Percentiles rank a stretch among this genome's conserved stretches.
phyloP scores from a whole-genome alignment of 2,113 vertebrate species.

The Oncorhynchus gorbuscha region DNA sequence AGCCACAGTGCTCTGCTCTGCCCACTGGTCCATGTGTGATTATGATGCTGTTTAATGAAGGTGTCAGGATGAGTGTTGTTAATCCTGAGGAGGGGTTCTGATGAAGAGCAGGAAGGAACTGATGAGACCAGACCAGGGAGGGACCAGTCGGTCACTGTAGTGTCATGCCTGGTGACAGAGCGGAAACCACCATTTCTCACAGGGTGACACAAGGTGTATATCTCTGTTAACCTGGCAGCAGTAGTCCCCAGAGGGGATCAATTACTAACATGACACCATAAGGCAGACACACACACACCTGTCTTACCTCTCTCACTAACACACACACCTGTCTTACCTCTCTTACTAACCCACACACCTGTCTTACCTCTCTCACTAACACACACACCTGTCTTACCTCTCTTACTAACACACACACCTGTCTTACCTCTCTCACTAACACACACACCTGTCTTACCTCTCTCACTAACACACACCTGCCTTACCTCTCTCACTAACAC shows the following conservation, averaged over 20 bases:
- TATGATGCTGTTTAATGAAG: conserved; percentile 45
- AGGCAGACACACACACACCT: background rate
- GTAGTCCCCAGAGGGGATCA: conserved; percentile 11
- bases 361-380: no score
- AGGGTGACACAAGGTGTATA: conserved; percentile 53
- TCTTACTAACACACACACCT: no score
- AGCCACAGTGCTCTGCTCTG: conserved; percentile 4
- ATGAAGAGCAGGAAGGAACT: background rate
- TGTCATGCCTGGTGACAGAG: background rate
- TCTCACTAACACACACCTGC: no score
- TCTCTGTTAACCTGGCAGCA: conserved; percentile 45
- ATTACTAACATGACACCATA: background rate
- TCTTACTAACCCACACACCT: no score
- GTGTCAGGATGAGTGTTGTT: conserved; percentile 9
- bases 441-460: no score
- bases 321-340: no score
- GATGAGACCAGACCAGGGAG: conserved; percentile 16
- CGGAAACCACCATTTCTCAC: conserved; percentile 45
- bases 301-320: no score
- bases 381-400: no score
- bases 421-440: no score
- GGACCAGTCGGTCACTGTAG: background rate
- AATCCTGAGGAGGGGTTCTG: conserved; percentile 15
- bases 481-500: no score
- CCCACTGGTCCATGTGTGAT: conserved; percentile 19